A percentile compares a stretch with the other conserved stretches of the same genome.
Conservation (phyloP, 2,888 invertebrate genomes). For the Bimastos eiseni region DNA sequence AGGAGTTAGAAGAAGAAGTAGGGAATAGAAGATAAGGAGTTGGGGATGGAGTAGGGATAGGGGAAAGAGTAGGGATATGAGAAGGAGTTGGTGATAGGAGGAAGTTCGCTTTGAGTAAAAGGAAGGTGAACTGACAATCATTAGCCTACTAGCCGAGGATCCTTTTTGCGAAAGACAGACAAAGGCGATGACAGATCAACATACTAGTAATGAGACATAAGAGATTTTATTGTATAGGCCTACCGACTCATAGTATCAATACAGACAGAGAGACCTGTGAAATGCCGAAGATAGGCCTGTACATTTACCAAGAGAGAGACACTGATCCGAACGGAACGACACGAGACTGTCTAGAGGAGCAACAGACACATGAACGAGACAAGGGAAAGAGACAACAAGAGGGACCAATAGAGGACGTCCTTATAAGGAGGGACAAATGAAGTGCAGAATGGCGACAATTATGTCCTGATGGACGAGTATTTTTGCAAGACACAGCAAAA, state of each 20-base stretch:
- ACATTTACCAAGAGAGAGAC: background rate
- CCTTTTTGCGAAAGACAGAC: background rate
- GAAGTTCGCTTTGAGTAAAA: background rate
- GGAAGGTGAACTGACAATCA: background rate
- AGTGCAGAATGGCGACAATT: too few relatives aligned
- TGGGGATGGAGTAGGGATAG: background rate
- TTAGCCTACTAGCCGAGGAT: background rate
- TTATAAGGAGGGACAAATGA: background rate
- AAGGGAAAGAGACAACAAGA: background rate
- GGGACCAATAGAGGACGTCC: background rate
- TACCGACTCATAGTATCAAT: background rate
- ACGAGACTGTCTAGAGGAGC: background rate
- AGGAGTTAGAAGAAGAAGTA: too few relatives aligned
- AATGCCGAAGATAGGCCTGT: background rate
- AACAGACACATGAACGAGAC: slow-evolving; percentile 20
- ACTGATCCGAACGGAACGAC: background rate
- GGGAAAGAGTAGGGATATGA: too few relatives aligned
- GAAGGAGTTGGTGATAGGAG: background rate
- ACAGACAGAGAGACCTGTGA: background rate
- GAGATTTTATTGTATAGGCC: background rate
- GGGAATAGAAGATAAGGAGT: too few relatives aligned
- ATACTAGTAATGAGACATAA: background rate
- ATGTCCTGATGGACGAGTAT: too few relatives aligned
- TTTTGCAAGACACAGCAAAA: background rate
- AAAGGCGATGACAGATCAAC: background rate